Base-by-base conservation (phyloP, 2,888 invertebrate genomes). In the Agrochola litura region DNA sequence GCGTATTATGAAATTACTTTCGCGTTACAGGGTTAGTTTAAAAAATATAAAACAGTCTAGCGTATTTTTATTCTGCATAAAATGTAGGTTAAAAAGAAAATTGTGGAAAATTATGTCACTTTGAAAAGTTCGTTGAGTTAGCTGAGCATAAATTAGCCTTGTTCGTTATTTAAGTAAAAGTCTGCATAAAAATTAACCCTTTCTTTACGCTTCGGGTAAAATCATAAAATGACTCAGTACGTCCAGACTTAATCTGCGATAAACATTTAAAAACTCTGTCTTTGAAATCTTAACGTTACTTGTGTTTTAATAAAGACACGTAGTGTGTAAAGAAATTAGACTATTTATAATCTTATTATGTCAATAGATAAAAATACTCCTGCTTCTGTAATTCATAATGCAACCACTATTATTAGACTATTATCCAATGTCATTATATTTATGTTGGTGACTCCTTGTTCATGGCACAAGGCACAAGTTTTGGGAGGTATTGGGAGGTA, bases 1-100 rank as follows among this genome's bases (percentile, higher is more conserved):
- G 91, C 91, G 86, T 89, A 90, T 92, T 91, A 91, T 91, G 84
- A 86, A 90, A 91, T 91, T 89, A 90, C 89, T 89, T 90, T 89
- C 85, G 87, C 86, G 81, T 84, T 78, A 83, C 86, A 82, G 70
- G 72, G 54, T 76, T 70, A 64, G 61, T 81, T 85, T 73, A 71
- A 82, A 85, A 86, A 85, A 87, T 70, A 76, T 61, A 73, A 72
- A 66, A 41, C 52, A 12, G 77, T 63, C 14, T 56, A 64, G 41
- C 37, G 16, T 66, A 72, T 84, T 79, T 79, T 77, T 37, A 71
- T 68, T 68, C n/a, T 63, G 65, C 77, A 77, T 67, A 82, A 81
- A 69, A 84, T 49, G 63, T 69, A 16, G 66, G 81, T 72, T 83
- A 60, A 67, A 80, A 72, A 56, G 61, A 72, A 61, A 71, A 71